Conservation (phyloP, 2,113 vertebrate genomes). For the Podarcis muralis region DNA sequence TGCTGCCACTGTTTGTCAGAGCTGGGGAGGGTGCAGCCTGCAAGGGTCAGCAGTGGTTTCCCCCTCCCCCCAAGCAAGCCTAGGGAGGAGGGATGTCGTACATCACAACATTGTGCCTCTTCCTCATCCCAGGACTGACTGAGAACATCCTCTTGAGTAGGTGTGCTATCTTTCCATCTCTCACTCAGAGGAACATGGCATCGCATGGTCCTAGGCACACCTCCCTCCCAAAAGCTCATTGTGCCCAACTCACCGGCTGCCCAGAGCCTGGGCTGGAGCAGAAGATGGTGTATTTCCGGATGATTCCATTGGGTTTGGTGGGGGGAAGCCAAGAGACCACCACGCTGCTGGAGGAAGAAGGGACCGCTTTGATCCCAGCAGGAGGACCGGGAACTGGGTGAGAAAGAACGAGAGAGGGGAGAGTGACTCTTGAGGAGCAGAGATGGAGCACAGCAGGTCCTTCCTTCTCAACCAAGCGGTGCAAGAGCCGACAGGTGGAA, state of each 20-base stretch:
- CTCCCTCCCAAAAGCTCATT: no score
- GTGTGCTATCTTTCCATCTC: no score
- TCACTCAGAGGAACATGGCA: no score
- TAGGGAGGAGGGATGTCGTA: neutral
- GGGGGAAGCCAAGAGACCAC: conserved; percentile 98
- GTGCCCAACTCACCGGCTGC: conserved; percentile 86
- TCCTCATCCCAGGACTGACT: no score
- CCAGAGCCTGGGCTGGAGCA: conserved; percentile 96
- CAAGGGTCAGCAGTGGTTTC: neutral
- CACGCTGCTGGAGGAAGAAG: conserved; percentile 92
- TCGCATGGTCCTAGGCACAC: neutral
- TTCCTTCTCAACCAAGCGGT: no score
- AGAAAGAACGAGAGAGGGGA: neutral
- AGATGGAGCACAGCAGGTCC: neutral
- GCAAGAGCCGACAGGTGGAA: neutral
- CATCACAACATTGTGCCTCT: no score
- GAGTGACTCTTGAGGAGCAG: neutral
- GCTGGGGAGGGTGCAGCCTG: neutral
- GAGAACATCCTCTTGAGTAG: no score
- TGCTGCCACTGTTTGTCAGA: neutral
- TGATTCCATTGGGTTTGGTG: conserved; percentile 94
- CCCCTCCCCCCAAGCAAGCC: neutral
- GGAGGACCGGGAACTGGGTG: conserved; percentile 90
- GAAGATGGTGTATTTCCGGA: conserved; percentile 99
- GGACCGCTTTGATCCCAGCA: conserved; percentile 95